These are phyloP conservation scores for Montipora capitata DNA, from an alignment of 92 coral and sea anemone species.

Conservation along the genomic window DNA sequence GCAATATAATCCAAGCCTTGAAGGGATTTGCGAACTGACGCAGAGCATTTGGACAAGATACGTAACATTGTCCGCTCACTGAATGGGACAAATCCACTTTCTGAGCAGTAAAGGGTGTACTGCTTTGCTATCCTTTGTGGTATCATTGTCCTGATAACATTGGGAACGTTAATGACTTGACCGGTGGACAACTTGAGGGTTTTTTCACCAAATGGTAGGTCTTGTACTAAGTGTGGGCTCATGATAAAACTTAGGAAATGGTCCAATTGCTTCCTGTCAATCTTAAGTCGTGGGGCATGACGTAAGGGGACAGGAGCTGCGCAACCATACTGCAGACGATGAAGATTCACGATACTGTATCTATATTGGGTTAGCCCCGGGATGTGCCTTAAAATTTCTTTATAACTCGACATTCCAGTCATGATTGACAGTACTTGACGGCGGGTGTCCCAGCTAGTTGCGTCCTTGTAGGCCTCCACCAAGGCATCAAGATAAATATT, in stretches of 20 bases:
- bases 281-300: too few species aligned
- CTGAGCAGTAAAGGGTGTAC: conserved; percentile 56
- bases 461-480: conserved; percentile 39
- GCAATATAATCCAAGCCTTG: conserved; percentile 64
- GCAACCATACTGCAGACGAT: too few species aligned
- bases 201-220: conserved; percentile 5
- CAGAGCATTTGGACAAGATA: conserved; percentile 49
- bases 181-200: conserved; percentile 12
- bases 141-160: conserved; percentile 54
- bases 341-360: not conserved
- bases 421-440: conserved; percentile 45
- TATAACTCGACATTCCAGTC: conserved; percentile 31
- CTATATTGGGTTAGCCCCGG: conserved; percentile 38
- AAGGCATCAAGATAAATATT: conserved; percentile 26
- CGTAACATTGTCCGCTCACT: conserved; percentile 50
- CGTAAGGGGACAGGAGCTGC: too few species aligned
- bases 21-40: conserved; percentile 49
- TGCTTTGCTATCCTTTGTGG: conserved; percentile 46
- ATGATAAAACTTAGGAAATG: too few species aligned
- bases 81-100: conserved; percentile 51
- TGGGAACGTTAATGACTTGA: conserved; percentile 31
- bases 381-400: conserved; percentile 7
- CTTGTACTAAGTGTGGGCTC: conserved; percentile 4
- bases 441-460: conserved; percentile 42
- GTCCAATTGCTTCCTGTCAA: too few species aligned